These are phyloP conservation scores for Epistrophe eligans DNA, from an alignment of 2,888 invertebrate genomes.

Conservation along the genomic window DNA sequence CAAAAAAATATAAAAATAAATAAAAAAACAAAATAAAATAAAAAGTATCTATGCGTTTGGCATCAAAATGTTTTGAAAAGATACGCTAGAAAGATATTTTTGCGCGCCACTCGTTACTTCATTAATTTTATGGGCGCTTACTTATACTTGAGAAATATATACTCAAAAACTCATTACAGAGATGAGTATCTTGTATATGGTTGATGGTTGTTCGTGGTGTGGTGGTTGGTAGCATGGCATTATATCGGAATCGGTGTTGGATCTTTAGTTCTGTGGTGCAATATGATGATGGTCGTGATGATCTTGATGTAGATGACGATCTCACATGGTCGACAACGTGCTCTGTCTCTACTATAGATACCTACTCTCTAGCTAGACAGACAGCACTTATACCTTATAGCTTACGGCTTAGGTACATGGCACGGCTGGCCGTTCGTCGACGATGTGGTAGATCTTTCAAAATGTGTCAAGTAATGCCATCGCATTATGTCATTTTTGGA, in stretches of 20 bases:
- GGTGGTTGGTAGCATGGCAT: not conserved
- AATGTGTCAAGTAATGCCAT: conserved; percentile 71
- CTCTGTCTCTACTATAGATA: not conserved
- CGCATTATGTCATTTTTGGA: conserved; percentile 69
- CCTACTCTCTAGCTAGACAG: not conserved
- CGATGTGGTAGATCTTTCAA: conserved; percentile 55
- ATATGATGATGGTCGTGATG: conserved; percentile 1
- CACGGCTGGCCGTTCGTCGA: too few relatives aligned
- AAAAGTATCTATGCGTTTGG: conserved; percentile 57
- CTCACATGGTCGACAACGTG: conserved; percentile 32
- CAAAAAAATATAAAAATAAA: conserved; percentile 3
- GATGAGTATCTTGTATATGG: conserved; percentile 14
- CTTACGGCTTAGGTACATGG: not conserved
- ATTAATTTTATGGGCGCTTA: conserved; percentile 27
- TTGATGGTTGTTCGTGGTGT: not conserved
- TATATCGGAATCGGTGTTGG: conserved; percentile 40
- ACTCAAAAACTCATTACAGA: conserved; percentile 64
- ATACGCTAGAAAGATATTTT: conserved; percentile 45
- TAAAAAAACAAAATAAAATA: conserved; percentile 50
- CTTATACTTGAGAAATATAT: conserved; percentile 29
- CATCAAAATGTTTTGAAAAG: conserved; percentile 49
- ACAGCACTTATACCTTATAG: conserved; percentile 16
- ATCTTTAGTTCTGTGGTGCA: conserved; percentile 39
- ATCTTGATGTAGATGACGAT: conserved; percentile 8
- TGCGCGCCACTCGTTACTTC: conserved; percentile 53